Evolutionary conservation across 1,140 invertebrate genomes (phyloP), one percentile per base, ranked within the genome.

Genomic region (Tenebrio molitor): DNA sequence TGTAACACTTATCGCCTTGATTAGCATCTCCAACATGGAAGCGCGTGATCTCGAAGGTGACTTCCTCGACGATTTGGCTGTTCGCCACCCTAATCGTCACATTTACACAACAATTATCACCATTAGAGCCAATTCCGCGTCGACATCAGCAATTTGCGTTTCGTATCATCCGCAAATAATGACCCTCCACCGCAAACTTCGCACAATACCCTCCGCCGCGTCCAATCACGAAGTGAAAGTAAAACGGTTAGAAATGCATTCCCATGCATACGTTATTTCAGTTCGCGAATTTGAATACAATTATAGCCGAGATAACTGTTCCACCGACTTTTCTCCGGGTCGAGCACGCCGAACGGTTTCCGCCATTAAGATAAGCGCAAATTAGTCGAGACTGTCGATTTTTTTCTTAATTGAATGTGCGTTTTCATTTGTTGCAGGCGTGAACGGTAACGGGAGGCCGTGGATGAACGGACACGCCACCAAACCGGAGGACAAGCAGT

Each of bases 401-500:
- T 50, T 50, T 50, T 33, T 33, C 10, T 33, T n/a, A n/a, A n/a
- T n/a, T n/a, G n/a, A n/a, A n/a, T n/a, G n/a, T n/a, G n/a, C n/a
- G n/a, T n/a, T n/a, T 21, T 69, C 12, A 12, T 73, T 77, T 73
- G n/a, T 81, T 81, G n/a, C 77, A 83, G 82, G 79, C 64, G 75
- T 75, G 15, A 79, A 77, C 58, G 77, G 78, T 16, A 82, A 79
- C 64, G 81, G 78, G 14, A 74, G 82, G 71, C 78, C 81, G 12
- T 84, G 83, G 78, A 77, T 83, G 78, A 84, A 84, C 72, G 83
- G 83, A 29, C 82, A 82, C 73, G 78, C 79, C 29, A 71, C 74
- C 23, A 83, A 83, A 80, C 77, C 79, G 5, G 83, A 84, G 73
- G 83, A 84, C 67, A 84, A 83, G 75, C 82, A 83, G 71, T 84